Conservation (phyloP, 2,113 vertebrate species). For the Capricornis sumatraensis region DNA sequence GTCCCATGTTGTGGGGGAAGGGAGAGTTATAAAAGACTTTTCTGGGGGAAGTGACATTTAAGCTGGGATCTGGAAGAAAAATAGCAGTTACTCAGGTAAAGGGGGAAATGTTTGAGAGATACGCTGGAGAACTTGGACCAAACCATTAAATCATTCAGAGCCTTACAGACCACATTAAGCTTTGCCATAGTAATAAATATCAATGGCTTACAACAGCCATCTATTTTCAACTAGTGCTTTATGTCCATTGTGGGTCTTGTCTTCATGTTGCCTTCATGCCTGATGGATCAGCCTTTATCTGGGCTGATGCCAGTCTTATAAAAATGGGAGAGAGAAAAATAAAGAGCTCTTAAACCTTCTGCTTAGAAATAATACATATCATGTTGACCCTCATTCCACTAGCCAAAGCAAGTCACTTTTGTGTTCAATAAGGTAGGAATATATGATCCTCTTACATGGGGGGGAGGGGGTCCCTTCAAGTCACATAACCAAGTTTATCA, state of each 20-base stretch:
- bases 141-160: conserved; percentile 39
- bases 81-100: neutral
- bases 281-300: neutral
- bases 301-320: neutral
- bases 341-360: neutral
- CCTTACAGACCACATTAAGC: neutral
- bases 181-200: conserved; percentile 30
- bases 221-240: neutral
- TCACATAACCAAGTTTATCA: neutral
- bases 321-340: neutral
- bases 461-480: neutral
- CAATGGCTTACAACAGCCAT: neutral
- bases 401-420: neutral
- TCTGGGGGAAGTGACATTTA: neutral
- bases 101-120: neutral
- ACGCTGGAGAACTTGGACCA: neutral
- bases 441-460: neutral
- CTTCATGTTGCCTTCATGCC: neutral
- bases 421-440: neutral
- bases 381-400: neutral
- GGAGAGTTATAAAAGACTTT: neutral
- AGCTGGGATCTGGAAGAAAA: conserved; percentile 1
- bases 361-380: neutral
- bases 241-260: neutral
- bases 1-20: neutral